A percentile compares a stretch with the other conserved stretches of the same genome.
Evolutionary conservation across 2,888 invertebrate species (phyloP).

Genomic region (Sarcophaga subvicina): DNA sequence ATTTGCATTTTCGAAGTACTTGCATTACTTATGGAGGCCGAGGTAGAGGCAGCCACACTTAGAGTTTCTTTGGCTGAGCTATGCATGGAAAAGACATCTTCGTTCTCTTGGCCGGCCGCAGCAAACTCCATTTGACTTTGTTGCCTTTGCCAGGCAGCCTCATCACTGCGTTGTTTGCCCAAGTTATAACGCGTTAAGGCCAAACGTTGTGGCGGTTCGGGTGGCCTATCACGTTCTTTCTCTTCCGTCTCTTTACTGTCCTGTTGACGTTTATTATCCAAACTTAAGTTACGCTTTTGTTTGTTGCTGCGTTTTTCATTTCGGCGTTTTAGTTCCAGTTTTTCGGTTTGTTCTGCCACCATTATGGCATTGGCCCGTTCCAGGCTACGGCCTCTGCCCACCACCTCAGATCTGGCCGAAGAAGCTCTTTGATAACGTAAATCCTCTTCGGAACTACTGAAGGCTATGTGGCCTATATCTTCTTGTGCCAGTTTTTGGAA

Average conservation of each 20-base stretch:
- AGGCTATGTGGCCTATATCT: constrained; percentile 70
- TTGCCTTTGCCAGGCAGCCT: constrained; percentile 64
- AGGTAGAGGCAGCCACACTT: constrained; percentile 70
- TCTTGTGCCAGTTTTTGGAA: constrained; percentile 76
- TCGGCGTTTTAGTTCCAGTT: constrained; percentile 72
- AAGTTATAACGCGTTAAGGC: constrained; percentile 61
- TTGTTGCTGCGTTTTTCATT: constrained; percentile 74
- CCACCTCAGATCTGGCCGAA: constrained; percentile 64
- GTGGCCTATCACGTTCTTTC: constrained; percentile 58
- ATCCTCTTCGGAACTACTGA: constrained; percentile 78
- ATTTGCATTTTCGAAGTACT: constrained; percentile 78
- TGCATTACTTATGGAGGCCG: constrained; percentile 70
- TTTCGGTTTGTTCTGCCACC: constrained; percentile 69
- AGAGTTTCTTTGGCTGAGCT: constrained; percentile 73
- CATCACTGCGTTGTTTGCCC: constrained; percentile 73
- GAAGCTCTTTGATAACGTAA: constrained; percentile 69
- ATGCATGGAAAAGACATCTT: constrained; percentile 74
- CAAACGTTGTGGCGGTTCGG: constrained; percentile 65
- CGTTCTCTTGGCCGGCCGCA: constrained; percentile 67
- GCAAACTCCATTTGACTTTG: constrained; percentile 51
- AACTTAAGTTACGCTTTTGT: constrained; percentile 79
- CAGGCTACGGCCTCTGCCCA: constrained; percentile 78
- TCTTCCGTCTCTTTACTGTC: constrained; percentile 58
- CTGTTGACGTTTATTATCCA: constrained; percentile 74
- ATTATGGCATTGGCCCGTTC: constrained; percentile 71